A percentile compares a stretch with the other conserved stretches of the same genome.
These are phyloP conservation scores for Crotalus horridus DNA, from an alignment of 2,113 vertebrate species.

Conservation along the genomic window DNA sequence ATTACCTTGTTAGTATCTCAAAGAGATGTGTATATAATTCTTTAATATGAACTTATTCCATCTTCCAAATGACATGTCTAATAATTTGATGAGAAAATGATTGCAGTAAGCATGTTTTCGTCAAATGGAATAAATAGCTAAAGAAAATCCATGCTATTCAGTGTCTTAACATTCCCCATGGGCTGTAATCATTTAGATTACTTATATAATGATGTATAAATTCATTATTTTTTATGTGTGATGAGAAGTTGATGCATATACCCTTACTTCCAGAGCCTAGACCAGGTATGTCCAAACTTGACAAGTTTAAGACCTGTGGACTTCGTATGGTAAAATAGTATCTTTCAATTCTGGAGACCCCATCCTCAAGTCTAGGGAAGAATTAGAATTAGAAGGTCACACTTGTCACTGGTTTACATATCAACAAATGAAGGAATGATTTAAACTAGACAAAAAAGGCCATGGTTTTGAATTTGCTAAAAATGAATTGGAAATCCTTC, in stretches of 20 bases:
- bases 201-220: not conserved
- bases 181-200: not conserved
- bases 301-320: not conserved
- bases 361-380: no score
- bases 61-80: not conserved
- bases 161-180: not conserved
- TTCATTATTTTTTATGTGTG: not conserved
- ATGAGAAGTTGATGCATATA: not conserved
- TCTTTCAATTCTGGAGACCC: no score
- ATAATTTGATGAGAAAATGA: conserved; percentile 21
- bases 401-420: no score
- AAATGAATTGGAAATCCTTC: no score
- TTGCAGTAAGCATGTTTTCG: conserved; percentile 1
- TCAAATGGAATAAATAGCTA: conserved; percentile 16
- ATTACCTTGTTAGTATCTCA: not conserved
- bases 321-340: no score
- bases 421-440: no score
- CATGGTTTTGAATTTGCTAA: no score
- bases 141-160: conserved; percentile 15
- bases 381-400: no score
- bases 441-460: no score
- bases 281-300: not conserved
- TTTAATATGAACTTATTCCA: conserved; percentile 10
- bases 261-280: not conserved
- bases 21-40: not conserved